Base-by-base conservation (phyloP, 2,113 vertebrate species). In the Syrrhaptes paradoxus region DNA sequence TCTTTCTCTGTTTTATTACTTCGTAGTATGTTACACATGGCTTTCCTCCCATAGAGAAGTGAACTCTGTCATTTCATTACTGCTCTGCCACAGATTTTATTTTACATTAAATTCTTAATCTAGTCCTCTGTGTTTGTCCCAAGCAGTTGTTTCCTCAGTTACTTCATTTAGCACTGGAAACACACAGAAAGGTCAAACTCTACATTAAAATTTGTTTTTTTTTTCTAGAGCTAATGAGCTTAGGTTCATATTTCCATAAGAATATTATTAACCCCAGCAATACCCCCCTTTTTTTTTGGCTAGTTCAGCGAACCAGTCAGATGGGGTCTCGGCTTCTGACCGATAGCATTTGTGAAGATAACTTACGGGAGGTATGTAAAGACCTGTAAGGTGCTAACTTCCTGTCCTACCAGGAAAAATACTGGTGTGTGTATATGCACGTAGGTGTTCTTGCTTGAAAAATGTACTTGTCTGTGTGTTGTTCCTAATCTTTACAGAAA, bases 271-370 rank as follows among this genome's bases (percentile, higher is more conserved):
- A 91, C 25, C 7, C 15, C 25, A 81, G 34, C 45, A 76, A 45
- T 31, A 26, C 79, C 22, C 36, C 2, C 2, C 71, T 94, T 83
- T 93, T 45, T 74, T 86, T 59, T 66, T 55, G 85, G 91, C 26
- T 96, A 99, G 99, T 96, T 85, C 97, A 98, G n/a, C 98, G 97
- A 84, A 98, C 96, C 93, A 98, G 98, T 93, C 97, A 99, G 67
- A 96, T 98, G 94, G 99, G 99, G 79, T 98, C 98, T 46, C 98
- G 98, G 34, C 97, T 99, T 63, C 98, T 99, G 45, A 98, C 91
- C 17, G 97, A 98, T 19, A 91, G 90, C 76, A 95, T 98, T 83
- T 98, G 98, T 72, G 96, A 98, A 92, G 97, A 96, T 68, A 99
- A 96, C 49, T 94, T 98, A 20, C 97, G 97, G 70, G 98, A 98